phyloP scores from a whole-genome alignment of 2,888 invertebrate genomes.

The Branchipolynoe longqiensis region DNA sequence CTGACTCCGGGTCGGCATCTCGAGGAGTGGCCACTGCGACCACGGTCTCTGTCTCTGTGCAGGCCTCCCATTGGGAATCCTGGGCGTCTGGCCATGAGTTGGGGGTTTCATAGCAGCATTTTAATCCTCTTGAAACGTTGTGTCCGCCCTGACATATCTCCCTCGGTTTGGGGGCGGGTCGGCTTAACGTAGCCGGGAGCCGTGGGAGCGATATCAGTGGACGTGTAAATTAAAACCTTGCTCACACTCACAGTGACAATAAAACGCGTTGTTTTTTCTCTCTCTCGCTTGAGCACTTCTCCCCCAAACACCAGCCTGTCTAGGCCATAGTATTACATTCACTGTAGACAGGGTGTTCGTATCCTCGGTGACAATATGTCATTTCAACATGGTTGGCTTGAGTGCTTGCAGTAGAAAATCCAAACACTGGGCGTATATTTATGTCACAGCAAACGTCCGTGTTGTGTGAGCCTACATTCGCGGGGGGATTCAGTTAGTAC shows the following conservation, averaged over 20 bases:
- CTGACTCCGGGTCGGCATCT: constrained; percentile 17
- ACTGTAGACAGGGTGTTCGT: not conserved
- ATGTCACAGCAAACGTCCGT: no score
- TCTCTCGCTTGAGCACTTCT: not conserved
- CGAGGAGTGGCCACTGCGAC: constrained; percentile 28
- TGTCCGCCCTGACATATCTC: not conserved
- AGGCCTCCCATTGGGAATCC: constrained; percentile 47
- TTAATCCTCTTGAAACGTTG: not conserved
- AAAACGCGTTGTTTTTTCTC: not conserved
- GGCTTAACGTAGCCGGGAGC: not conserved
- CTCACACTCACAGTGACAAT: not conserved
- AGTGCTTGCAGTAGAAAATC: no score
- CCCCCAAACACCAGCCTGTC: not conserved
- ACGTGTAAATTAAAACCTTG: not conserved
- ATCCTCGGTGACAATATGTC: not conserved
- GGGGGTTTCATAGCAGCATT: constrained; percentile 54
- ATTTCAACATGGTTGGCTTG: not conserved
- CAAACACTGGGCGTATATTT: no score
- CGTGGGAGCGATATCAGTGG: not conserved
- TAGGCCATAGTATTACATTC: not conserved
- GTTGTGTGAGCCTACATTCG: no score
- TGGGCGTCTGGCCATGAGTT: constrained; percentile 27
- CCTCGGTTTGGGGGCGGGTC: not conserved
- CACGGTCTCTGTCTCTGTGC: constrained; percentile 8
- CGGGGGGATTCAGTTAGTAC: no score